Base-by-base conservation (phyloP, 1,140 invertebrate genomes). In the Choristoneura fumiferana region DNA sequence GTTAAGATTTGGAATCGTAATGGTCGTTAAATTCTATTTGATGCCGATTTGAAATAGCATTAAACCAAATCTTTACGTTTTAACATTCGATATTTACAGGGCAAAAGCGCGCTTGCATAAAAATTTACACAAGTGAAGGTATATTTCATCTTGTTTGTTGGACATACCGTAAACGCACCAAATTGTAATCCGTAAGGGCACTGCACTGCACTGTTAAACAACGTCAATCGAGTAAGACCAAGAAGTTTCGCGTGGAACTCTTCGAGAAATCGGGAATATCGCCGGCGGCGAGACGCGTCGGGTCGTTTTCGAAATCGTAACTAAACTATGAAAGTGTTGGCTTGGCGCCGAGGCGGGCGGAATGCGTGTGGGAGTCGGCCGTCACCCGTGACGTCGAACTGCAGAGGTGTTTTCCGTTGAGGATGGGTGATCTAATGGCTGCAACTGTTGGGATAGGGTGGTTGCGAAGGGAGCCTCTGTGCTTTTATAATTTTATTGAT, bases 281-380 rank as follows among this genome's bases (percentile, higher is more conserved):
- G 84, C 81, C 85, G 85, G 85, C 85, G 84, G 84, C 82, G 82
- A 78, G 76, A 88, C 83, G 79, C 81, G 84, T 88, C 85, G 85
- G 85, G 78, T 88, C 85, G 85, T 88, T 88, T 85, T 88, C 85
- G 85, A 81, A 87, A 85, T 88, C 83, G 85, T 85, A 87, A 87
- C 85, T 86, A 88, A 87, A 88, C 82, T 88, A 85, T 80, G 82
- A 81, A 85, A 85, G 76, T 72, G 68, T 88, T 88, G 85, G 85
- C 85, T 61, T 49, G 35, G 38, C 52, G 78, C 84, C 84, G 79
- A 81, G 81, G 80, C 76, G 81, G 73, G 64, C 63, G 82, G 85
- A 79, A 85, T 85, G 63, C 63, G 85, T 71, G 85, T 88, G 77
- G 85, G 85, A 58, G 35, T 76, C 29, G 83, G 79, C 83, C 80